phyloP scores from a whole-genome alignment of 2,113 vertebrate species.

The Thamnaconus septentrionalis region DNA sequence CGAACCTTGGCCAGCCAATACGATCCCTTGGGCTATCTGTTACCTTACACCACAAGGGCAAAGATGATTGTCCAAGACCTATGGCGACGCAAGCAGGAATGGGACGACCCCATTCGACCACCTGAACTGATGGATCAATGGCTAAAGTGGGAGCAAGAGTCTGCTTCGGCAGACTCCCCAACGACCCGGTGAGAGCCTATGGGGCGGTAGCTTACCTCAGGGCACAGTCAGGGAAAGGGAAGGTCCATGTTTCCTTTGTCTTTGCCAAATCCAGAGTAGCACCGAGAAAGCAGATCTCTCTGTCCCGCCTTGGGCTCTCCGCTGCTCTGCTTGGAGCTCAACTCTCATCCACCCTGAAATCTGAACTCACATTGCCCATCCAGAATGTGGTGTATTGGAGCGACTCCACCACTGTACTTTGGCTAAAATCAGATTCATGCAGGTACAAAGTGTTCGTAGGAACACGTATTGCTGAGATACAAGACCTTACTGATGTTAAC shows the following conservation, averaged over 20 bases:
- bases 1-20: too few species aligned
- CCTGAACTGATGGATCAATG: too few species aligned
- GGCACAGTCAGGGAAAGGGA: background rate
- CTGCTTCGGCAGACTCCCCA: too few species aligned
- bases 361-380: conserved; percentile 15
- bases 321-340: conserved; percentile 14
- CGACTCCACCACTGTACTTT: conserved; percentile 16
- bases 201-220: conserved; percentile 15
- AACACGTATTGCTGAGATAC: background rate
- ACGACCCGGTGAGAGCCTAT: too few species aligned
- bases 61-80: too few species aligned
- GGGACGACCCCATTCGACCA: too few species aligned
- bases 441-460: conserved; percentile 1
- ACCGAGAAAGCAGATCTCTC: conserved; percentile 10
- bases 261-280: conserved; percentile 2
- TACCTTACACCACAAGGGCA: too few species aligned
- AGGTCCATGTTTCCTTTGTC: conserved; percentile 13
- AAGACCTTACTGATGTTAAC: background rate
- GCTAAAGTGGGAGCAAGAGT: too few species aligned
- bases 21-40: too few species aligned
- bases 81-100: too few species aligned
- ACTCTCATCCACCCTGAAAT: conserved; percentile 1
- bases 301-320: background rate
- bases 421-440: conserved; percentile 6
- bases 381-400: background rate